Evolutionary conservation across 2,888 invertebrate species (phyloP).

Genomic region (Drosophila ustulata): DNA sequence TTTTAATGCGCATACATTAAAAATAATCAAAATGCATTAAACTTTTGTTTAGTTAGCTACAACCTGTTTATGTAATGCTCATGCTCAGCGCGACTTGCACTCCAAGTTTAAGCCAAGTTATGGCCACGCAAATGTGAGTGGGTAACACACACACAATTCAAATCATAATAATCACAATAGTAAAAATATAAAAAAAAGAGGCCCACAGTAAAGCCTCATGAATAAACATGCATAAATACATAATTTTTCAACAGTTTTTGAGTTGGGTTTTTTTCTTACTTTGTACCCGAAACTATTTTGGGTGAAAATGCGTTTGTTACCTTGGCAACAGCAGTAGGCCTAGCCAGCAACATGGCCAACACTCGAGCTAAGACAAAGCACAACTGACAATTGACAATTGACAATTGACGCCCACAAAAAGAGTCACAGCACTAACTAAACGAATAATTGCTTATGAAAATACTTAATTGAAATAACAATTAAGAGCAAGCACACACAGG

Average conservation of each 20-base stretch:
- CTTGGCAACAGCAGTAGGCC: slow-evolving; percentile 62
- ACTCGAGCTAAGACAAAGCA: slow-evolving; percentile 29
- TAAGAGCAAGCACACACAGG: slow-evolving; percentile 24
- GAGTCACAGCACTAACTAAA: slow-evolving; percentile 39
- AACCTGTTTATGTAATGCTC: slow-evolving; percentile 60
- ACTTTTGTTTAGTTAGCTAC: slow-evolving; percentile 65
- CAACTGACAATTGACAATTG: slow-evolving; percentile 51
- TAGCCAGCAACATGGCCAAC: slow-evolving; percentile 34
- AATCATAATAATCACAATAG: slow-evolving; percentile 31
- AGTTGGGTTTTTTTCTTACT: slow-evolving; percentile 32
- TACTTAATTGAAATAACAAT: slow-evolving; percentile 79
- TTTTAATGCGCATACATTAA: slow-evolving; percentile 66
- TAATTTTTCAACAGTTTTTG: slow-evolving; percentile 38
- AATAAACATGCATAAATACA: slow-evolving; percentile 73
- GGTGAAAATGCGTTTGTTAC: slow-evolving; percentile 41
- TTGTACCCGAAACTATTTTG: slow-evolving; percentile 4
- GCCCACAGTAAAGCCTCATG: slow-evolving; percentile 53
- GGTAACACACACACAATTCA: slow-evolving; percentile 45
- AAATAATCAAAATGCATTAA: slow-evolving; percentile 76
- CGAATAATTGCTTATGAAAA: slow-evolving; percentile 73
- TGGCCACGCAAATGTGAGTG: slow-evolving; percentile 31
- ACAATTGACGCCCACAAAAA: slow-evolving; percentile 67
- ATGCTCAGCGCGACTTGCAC: slow-evolving; percentile 22
- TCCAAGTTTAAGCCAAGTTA: slow-evolving; percentile 26
- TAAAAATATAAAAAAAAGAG: slow-evolving; percentile 16